phyloP scores from a whole-genome alignment of 2,113 vertebrate species.

The Bagarius yarrelli region DNA sequence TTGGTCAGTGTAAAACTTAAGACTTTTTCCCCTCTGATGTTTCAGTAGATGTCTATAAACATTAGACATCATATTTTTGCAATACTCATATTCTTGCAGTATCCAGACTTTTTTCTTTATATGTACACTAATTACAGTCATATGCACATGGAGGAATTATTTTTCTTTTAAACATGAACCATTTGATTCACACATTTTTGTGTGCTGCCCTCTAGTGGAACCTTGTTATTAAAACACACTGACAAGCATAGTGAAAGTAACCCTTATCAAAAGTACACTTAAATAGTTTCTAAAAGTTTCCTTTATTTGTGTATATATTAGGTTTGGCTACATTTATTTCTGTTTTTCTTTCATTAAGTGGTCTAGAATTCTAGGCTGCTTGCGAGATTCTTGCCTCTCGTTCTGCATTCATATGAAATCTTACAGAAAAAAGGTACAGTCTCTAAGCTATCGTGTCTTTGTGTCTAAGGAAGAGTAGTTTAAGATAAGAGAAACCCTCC shows the following conservation, averaged over 20 bases:
- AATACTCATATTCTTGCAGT: no score
- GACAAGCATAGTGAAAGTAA: not conserved
- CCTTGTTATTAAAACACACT: not conserved
- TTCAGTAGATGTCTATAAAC: not conserved
- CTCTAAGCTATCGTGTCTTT: slow-evolving; percentile 34
- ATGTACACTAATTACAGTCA: not conserved
- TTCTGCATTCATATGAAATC: slow-evolving; percentile 79
- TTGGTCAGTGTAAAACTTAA: not conserved
- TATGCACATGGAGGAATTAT: not conserved
- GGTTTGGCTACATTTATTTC: slow-evolving; percentile 31
- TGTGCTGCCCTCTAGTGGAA: slow-evolving; percentile 28
- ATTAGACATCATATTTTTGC: not conserved
- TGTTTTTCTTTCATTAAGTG: slow-evolving; percentile 62
- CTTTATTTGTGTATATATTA: no score
- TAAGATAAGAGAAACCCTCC: not conserved
- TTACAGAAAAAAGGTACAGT: slow-evolving; percentile 76
- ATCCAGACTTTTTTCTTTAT: not conserved
- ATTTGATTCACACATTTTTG: not conserved
- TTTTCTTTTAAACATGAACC: not conserved
- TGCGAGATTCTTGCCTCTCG: slow-evolving; percentile 79
- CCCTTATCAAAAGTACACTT: not conserved
- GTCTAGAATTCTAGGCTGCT: slow-evolving; percentile 73
- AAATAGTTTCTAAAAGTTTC: not conserved
- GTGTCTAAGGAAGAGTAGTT: slow-evolving; percentile 27
- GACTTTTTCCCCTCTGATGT: not conserved